Evolutionary conservation across 2,797 vertebrate genomes (phyloP).

Genomic region (Intellagama lesueurii): DNA sequence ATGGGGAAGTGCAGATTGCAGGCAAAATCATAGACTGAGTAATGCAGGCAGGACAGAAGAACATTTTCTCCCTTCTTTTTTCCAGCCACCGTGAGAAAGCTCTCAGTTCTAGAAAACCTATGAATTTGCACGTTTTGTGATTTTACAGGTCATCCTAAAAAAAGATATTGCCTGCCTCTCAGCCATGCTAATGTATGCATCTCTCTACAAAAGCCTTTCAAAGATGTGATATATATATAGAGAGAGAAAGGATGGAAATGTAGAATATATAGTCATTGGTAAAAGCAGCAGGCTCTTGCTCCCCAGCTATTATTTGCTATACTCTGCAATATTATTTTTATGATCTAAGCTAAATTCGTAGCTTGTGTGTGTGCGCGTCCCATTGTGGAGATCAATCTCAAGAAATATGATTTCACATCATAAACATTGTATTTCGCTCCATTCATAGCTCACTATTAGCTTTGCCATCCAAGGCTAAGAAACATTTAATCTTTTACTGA

Average conservation of each 20-base stretch:
- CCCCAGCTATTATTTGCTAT: background rate
- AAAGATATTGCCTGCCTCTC: background rate
- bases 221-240: background rate
- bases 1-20: no score
- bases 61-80: no score
- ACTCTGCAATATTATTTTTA: background rate
- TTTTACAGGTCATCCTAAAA: background rate
- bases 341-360: background rate
- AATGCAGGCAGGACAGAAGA: no score
- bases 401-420: background rate
- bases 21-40: no score
- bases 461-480: background rate
- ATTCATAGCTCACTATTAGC: background rate
- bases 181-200: background rate
- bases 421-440: background rate
- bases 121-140: no score
- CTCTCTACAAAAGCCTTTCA: background rate
- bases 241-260: no score
- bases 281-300: background rate
- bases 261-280: background rate
- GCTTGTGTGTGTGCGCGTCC: background rate
- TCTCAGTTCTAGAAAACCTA: no score
- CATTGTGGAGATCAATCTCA: background rate
- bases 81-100: no score
- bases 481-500: background rate